Base-by-base conservation (phyloP, 1,140 invertebrate species). In the Bombus picipes region DNA sequence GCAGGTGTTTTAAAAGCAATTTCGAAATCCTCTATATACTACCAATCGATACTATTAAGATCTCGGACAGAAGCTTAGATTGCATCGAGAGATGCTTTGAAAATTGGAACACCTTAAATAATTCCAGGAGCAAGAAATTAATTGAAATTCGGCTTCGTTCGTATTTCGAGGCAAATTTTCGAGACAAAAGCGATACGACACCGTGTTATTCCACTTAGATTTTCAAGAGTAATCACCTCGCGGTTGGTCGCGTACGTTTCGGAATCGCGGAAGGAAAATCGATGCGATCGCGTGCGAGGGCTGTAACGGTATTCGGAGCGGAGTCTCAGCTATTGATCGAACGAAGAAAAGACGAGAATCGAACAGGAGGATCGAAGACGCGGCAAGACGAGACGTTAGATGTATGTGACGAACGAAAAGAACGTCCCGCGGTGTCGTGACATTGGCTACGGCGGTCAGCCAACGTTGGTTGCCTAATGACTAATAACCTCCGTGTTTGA, bases 291-390 rank as follows among this genome's bases (percentile, higher is more conserved):
- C 88, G 89, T 90, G 91, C 87, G 71, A 71, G 85, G 89, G 73
- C 88, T 85, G 86, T 94, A 94, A 93, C 92, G 91, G 92, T 87
- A 93, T 91, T 91, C 82, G 87, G 39, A 80, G 88, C 82, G 81
- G 85, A 84, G 86, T 89, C 85, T 89, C 53, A 37, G 83, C 87
- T 86, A 82, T 93, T 84, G 91, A 91, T 88, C 85, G 87, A 70
- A 37, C 70, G 70, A 72, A 62, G 78, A 85, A 87, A 72, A 88
- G 74, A 34, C 43, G 76, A 76, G 78, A 80, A 90, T 88, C 76
- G 70, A 66, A n/a, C 10, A 41, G 41, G 71, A 73, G 84, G 81
- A 90, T 88, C 76, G 72, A n/a, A 85, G 84, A 83, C 83, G 74
- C 75, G 90, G 76, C 72, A 86, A 88, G 74, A 83, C 81, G 75